A percentile compares a stretch with the other conserved stretches of the same genome.
Evolutionary conservation across 2,113 vertebrate genomes (phyloP).

Genomic region (Nettapus auritus): DNA sequence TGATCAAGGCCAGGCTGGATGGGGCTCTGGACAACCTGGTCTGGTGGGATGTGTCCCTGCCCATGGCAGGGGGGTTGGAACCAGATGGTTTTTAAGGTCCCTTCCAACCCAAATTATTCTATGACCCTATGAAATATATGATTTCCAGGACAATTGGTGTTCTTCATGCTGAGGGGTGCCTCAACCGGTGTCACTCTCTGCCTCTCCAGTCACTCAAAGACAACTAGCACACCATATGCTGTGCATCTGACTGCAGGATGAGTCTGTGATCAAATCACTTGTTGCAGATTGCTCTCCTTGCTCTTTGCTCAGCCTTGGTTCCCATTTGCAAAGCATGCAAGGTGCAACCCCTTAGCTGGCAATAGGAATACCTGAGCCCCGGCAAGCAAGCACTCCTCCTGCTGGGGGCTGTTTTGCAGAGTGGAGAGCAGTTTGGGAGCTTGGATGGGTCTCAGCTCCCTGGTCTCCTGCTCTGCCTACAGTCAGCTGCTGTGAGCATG

Average conservation of each 20-base stretch:
- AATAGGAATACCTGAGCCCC: not conserved
- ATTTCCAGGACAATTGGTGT: not conserved
- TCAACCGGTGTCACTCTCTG: not conserved
- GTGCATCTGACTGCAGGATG: not conserved
- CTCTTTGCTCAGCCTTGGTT: not conserved
- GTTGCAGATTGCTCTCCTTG: not conserved
- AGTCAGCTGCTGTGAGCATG: not conserved
- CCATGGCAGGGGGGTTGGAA: not conserved
- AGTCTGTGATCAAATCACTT: not conserved
- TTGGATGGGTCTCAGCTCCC: not conserved
- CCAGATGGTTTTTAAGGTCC: not conserved
- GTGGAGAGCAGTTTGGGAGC: not conserved
- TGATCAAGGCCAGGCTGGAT: not conserved
- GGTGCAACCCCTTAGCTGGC: not conserved
- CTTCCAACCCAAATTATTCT: not conserved
- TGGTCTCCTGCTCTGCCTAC: accelerated
- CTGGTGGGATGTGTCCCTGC: not conserved
- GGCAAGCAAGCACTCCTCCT: not conserved
- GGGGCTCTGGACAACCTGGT: not conserved
- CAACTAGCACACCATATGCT: not conserved
- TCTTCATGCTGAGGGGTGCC: not conserved
- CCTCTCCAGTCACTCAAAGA: not conserved
- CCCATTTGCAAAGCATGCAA: not conserved
- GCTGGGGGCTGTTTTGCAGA: not conserved
- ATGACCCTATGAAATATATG: not conserved